Evolutionary conservation across 2,888 invertebrate species (phyloP), one percentile per base, ranked within the genome.

Genomic region (Netelia inedita): DNA sequence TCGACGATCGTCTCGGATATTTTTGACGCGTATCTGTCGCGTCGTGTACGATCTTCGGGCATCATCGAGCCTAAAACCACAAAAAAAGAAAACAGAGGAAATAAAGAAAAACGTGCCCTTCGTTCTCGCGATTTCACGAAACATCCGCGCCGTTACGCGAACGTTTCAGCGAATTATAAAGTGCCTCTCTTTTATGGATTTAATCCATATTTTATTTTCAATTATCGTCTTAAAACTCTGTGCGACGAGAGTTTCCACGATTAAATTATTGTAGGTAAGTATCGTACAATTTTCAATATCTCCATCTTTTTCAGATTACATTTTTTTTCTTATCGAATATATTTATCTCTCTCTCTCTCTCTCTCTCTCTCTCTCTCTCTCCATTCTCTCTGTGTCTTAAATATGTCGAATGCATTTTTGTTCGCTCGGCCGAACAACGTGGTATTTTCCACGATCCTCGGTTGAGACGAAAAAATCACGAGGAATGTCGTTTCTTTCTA

Each of bases 201-300:
- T 16, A 55, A 55, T n/a, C 19, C 1, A 16, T 21, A 6, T 79
- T 55, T 43, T 57, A 19, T 50, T n/a, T 46, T 10, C 19, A 61
- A 21, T 63, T 3, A 16, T 46, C 8, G 65, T 75, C 41, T 10
- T 43, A 53, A 66, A 82, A 82, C 82, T 82, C 75, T 85, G 85
- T 85, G 82, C 85, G 66, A 75, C 85, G 85, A 79, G 80, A 81
- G 79, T 79, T 82, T 82, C 11, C 1, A 79, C 35, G 50, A 66
- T 79, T 43, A 65, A 19, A 65, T 16, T 43, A 72, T 57, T 53
- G 55, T 86, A 86, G 90, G 90, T 90, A 90, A 90, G 90, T 90
- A 90, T 86, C 68, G 59, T 73, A 85, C 55, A 83, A 79, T 82
- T 87, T 85, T 68, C 57, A 79, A n/a, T 28, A 66, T 53, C 41